Base-by-base conservation (phyloP, 2,113 vertebrate species). In the Puntigrus tetrazona region DNA sequence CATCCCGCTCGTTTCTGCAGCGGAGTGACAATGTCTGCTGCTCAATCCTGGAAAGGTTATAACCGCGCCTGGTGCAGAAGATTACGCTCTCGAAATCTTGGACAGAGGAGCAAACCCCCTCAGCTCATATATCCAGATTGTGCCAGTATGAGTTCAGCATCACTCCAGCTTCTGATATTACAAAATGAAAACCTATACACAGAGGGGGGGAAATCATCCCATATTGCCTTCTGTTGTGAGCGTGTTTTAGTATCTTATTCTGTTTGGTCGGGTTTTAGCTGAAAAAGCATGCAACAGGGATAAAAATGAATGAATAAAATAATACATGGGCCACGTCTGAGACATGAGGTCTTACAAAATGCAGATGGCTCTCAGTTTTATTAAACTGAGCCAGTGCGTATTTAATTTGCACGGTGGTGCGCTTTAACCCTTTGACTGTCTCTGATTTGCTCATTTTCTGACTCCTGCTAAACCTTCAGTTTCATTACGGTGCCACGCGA, bases 11-110 rank as follows among this genome's bases (percentile, higher is more conserved):
- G 36, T 4, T 55, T 77, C 74, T 76, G 47, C 47, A 22, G 74
- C 22, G 20, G 31, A 57, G 50, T 78, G 75, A 38, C 34, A 13
- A 7, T 38, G 75, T 36, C 45, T 57, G 52, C 34, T 6, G 55
- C 38, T 38, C 16, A 5, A 20, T 61, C 22, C 34, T 59, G 52
- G 31, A 59, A 59, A 78, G 52, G 52, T 78, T 78, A 59, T 1
- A 34, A 59, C 7, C 25, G 52, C 36, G 74, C 9, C 47, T 52
- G 27, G 72, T 55, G 47, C 74, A 52, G 22, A 59, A 78, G 50
- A 78, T 78, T 78, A 78, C 18, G 9, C 34, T 78, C 75, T 78
- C 52, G 1, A 59, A 78, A 78, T 78, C 75, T 57, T 78, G 52
- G 75, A 59, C 11, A 78, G 75, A 78, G 50, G 11, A 59, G 36